Conservation (phyloP, 2,888 invertebrate genomes). For the Metacarcinus magister region DNA sequence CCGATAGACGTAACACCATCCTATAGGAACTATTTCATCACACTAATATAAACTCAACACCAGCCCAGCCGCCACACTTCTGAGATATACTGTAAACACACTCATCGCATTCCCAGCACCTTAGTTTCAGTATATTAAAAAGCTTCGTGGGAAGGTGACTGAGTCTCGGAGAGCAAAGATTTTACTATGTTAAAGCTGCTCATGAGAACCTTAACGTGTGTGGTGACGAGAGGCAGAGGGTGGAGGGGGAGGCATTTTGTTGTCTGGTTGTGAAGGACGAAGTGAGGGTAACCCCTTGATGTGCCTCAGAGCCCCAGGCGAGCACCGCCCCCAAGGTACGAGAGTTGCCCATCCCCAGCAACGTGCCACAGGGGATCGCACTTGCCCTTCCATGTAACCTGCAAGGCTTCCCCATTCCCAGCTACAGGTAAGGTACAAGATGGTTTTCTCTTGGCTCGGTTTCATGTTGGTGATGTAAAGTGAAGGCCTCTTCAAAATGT, state of each 20-base stretch:
- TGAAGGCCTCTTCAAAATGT: not conserved
- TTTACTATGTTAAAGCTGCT: not conserved
- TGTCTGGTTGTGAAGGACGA: not conserved
- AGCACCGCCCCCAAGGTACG: slow-evolving; percentile 83
- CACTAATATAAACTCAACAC: not conserved
- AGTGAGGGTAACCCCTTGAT: not conserved
- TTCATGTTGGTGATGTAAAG: not conserved
- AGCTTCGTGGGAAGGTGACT: not conserved
- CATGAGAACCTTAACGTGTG: not conserved
- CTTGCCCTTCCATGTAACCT: slow-evolving; percentile 85
- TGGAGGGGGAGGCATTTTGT: not conserved
- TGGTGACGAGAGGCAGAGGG: slow-evolving; percentile 18
- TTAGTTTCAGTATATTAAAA: not conserved
- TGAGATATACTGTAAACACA: not conserved
- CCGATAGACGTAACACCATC: not conserved
- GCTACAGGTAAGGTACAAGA: slow-evolving; percentile 84
- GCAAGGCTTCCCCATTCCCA: slow-evolving; percentile 86
- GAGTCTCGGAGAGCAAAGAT: not conserved
- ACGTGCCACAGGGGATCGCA: slow-evolving; percentile 82
- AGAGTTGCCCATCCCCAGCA: slow-evolving; percentile 67
- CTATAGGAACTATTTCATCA: not conserved
- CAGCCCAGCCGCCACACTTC: not conserved
- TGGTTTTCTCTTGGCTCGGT: not conserved
- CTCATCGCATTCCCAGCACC: not conserved
- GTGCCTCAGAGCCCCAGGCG: slow-evolving; percentile 82